Evolutionary conservation across 2,888 invertebrate species (phyloP).

Genomic region (Leucophenga montana): DNA sequence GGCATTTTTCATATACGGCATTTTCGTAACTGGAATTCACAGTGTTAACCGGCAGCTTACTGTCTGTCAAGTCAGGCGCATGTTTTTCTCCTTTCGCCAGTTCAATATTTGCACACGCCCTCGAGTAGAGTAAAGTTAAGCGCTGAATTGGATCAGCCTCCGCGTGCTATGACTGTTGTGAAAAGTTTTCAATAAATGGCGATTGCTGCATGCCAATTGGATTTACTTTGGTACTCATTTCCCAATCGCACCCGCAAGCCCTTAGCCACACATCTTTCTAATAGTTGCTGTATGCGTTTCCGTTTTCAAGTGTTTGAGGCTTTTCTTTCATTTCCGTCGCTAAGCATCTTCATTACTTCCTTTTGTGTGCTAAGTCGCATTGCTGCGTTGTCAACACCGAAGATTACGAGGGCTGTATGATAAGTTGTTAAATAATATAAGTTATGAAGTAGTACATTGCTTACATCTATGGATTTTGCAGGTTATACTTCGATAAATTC

Average conservation of each 20-base stretch:
- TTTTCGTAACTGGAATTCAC: too few relatives aligned
- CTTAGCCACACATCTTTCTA: slow-evolving; percentile 50
- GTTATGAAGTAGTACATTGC: too few relatives aligned
- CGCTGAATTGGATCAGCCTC: too few relatives aligned
- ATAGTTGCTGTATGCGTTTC: slow-evolving; percentile 59
- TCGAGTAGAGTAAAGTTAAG: not conserved
- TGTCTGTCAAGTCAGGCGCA: too few relatives aligned
- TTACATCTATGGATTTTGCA: too few relatives aligned
- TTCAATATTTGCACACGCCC: slow-evolving; percentile 20
- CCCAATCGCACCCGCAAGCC: not conserved
- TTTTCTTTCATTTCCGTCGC: slow-evolving; percentile 22
- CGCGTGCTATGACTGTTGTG: not conserved
- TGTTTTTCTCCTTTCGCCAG: too few relatives aligned
- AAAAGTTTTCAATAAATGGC: slow-evolving; percentile 67
- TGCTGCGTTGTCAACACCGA: not conserved
- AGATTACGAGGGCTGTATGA: not conserved
- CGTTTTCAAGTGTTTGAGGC: slow-evolving; percentile 44
- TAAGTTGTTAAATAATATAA: not conserved
- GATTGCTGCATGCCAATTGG: slow-evolving; percentile 67
- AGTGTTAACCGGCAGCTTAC: too few relatives aligned
- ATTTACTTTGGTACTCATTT: slow-evolving; percentile 33
- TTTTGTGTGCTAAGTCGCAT: slow-evolving; percentile 34
- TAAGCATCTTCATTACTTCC: slow-evolving; percentile 53
- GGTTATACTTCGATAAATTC: too few relatives aligned
- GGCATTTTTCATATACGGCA: too few relatives aligned